Evolutionary conservation across 2,888 invertebrate genomes (phyloP).

Genomic region (Caradrina kadenii): DNA sequence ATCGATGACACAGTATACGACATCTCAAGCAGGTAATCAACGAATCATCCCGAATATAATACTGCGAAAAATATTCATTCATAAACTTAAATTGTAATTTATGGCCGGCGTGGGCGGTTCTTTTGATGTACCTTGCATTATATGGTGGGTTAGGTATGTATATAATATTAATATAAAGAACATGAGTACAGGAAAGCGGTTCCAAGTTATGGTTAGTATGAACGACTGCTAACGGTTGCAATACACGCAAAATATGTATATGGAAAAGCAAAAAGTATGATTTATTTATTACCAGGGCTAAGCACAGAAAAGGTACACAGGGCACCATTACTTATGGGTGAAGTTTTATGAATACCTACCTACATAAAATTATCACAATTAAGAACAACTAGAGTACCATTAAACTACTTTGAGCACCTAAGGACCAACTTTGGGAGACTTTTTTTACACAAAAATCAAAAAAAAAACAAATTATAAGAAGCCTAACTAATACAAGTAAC

Average conservation of each 20-base stretch:
- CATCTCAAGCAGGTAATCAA: slow-evolving; percentile 47
- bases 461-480: slow-evolving; percentile 21
- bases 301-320: neutral
- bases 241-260: slow-evolving; percentile 11
- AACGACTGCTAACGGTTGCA: neutral
- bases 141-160: slow-evolving; percentile 14
- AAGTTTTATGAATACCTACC: neutral
- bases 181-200: neutral
- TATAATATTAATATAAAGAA: slow-evolving; percentile 4
- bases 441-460: neutral
- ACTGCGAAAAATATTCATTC: slow-evolving; percentile 42
- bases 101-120: slow-evolving; percentile 41
- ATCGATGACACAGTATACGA: slow-evolving; percentile 36
- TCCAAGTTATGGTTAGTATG: slow-evolving; percentile 8
- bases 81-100: slow-evolving; percentile 46
- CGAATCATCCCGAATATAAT: slow-evolving; percentile 19
- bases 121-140: slow-evolving; percentile 33
- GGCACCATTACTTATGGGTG: neutral
- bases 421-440: neutral
- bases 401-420: neutral
- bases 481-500: slow-evolving; percentile 6
- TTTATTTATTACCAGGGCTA: neutral
- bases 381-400: neutral
- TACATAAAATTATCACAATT: neutral
- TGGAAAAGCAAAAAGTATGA: neutral